Base-by-base conservation (phyloP, 2,113 vertebrate species). In the Morone saxatilis region DNA sequence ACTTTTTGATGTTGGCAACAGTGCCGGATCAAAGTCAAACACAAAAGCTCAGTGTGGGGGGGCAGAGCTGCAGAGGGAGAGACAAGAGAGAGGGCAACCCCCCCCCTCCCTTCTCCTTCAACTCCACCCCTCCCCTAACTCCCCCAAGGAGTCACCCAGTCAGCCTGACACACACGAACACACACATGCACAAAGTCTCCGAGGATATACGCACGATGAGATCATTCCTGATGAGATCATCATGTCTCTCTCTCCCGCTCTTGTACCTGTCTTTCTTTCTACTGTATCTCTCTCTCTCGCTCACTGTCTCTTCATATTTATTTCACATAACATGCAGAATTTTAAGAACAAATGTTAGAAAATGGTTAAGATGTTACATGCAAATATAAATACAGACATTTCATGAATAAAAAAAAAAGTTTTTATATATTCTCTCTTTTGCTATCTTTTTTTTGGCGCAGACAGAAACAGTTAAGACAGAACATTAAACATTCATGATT, bases 211-310 rank as follows among this genome's bases (percentile, higher is more conserved):
- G 70, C 14, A 31, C 1, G 86, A 92, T 93, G 91, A 92, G 85
- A 84, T 93, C 90, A 93, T 51, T 72, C 76, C 63, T 13, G 86
- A 91, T 93, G 91, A 93, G 84, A 87, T 93, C 91, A 93, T 86
- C 79, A 16, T 25, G 0, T 50, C 63, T 73, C 53, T 43, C 40
- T 53, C 13, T 48, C 47, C 12, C 13, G 0, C 16, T 51, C 20
- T 11, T 22, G 53, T 56, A 53, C 51, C n/a, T 40, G 0, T 54
- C 63, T 73, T 43, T 54, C 17, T 50, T 19, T 54, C 20, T 60
- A 59, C 31, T 43, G 41, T 66, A 41, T 61, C 40, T 59, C 20
- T 31, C 3, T 48, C 22, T 53, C 7, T 50, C 53, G 3, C 36
- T 41, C 17, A 1, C 5, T 14, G 20, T 41, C 7, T 51, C 72